phyloP scores from a whole-genome alignment of 2,797 vertebrate species.

The Falco cherrug region DNA sequence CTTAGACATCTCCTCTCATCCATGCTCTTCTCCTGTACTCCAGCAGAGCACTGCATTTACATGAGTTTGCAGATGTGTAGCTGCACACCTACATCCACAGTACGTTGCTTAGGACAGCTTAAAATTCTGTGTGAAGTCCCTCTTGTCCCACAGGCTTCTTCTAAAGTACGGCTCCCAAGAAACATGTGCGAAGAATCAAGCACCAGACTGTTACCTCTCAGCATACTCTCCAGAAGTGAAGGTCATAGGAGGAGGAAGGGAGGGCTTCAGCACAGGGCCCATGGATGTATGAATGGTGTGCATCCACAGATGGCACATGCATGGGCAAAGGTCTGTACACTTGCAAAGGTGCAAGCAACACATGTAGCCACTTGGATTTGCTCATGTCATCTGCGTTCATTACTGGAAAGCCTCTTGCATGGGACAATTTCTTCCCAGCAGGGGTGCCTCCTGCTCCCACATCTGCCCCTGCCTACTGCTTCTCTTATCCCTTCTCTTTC shows the following conservation, averaged over 20 bases:
- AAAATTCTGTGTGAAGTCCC: background rate
- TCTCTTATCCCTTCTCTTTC: background rate
- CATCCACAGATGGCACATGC: background rate
- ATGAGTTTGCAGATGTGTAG: background rate
- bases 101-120: background rate
- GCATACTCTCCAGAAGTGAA: rapidly evolving
- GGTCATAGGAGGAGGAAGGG: background rate
- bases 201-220: background rate
- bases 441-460: background rate
- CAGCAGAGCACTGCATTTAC: background rate
- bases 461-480: background rate
- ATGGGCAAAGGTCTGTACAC: background rate
- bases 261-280: background rate
- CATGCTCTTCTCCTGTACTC: background rate
- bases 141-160: background rate
- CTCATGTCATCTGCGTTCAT: background rate
- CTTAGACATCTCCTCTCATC: background rate
- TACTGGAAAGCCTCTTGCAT: background rate
- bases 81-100: background rate
- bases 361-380: background rate
- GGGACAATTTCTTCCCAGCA: background rate
- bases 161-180: background rate
- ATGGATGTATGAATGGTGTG: background rate
- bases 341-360: background rate
- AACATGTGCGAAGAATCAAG: background rate